Conservation (phyloP, 2,113 vertebrate species). For the Equus przewalskii region DNA sequence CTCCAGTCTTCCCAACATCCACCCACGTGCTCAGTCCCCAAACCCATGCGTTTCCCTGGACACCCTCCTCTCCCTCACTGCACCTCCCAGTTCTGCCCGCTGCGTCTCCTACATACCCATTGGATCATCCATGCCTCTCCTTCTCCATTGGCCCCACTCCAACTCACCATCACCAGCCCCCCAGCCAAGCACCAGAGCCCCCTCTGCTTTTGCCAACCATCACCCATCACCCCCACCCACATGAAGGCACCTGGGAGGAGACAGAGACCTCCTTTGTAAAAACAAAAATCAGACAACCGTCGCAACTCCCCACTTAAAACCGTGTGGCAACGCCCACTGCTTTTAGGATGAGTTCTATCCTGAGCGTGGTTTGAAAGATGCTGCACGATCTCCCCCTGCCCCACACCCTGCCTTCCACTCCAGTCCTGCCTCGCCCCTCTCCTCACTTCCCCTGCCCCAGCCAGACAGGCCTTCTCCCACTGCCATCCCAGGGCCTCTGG, state of each 20-base stretch:
- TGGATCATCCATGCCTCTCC: not conserved
- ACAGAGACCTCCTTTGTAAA: not conserved
- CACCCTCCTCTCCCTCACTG: not conserved
- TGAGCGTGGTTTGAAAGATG: not conserved
- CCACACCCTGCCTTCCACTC: not conserved
- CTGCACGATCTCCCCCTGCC: not conserved
- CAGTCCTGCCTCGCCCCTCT: not conserved
- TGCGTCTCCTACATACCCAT: not conserved
- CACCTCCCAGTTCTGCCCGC: accelerated
- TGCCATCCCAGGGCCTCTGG: not conserved
- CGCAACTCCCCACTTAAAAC: not conserved
- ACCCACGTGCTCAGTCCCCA: not conserved
- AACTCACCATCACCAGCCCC: accelerated
- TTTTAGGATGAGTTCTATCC: not conserved
- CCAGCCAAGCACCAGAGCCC: not conserved
- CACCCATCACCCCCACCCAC: not conserved
- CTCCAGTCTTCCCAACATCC: not conserved
- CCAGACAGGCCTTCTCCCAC: not conserved
- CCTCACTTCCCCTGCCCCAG: not conserved
- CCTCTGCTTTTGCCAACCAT: not conserved
- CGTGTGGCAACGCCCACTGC: not conserved
- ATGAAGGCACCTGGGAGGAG: not conserved
- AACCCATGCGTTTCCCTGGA: not conserved
- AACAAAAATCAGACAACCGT: not conserved
- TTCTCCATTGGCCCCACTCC: not conserved